A percentile compares a stretch with the other conserved stretches of the same genome.
These are phyloP conservation scores for Leucozona laternaria DNA, from an alignment of 2,888 invertebrate species.

Conservation along the genomic window DNA sequence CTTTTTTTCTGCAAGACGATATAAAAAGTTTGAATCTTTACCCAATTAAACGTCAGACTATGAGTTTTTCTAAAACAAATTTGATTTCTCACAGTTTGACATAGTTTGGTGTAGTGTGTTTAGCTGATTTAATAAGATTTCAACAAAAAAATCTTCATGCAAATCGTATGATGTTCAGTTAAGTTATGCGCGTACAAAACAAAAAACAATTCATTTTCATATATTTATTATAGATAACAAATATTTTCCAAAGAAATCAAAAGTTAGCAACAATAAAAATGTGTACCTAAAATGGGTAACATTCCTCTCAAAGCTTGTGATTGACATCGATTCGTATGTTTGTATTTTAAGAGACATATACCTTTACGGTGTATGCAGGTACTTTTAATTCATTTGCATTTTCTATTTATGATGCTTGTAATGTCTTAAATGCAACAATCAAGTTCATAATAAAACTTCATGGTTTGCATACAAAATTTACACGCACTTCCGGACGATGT, in stretches of 20 bases:
- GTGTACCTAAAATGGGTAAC: background rate
- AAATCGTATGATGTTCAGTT: no score
- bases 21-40: no score
- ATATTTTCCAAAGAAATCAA: constrained; percentile 7
- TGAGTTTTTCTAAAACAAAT: no score
- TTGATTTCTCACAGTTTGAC: no score
- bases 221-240: background rate
- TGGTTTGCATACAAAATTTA: constrained; percentile 51
- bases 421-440: constrained; percentile 47
- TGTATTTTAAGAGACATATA: background rate
- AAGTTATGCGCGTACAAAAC: no score
- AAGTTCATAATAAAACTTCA: constrained; percentile 43
- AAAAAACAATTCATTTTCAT: no score
- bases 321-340: background rate
- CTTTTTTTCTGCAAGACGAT: no score
- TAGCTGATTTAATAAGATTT: no score
- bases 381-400: constrained; percentile 15
- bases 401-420: constrained; percentile 25
- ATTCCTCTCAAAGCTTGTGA: background rate
- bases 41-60: no score
- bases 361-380: background rate
- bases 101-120: no score
- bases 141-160: no score
- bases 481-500: constrained; percentile 42
- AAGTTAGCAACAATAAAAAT: background rate